Percentiles rank a stretch among this genome's conserved stretches.
phyloP scores from a whole-genome alignment of 2,113 vertebrate species.

The Oreochromis tanganicae region DNA sequence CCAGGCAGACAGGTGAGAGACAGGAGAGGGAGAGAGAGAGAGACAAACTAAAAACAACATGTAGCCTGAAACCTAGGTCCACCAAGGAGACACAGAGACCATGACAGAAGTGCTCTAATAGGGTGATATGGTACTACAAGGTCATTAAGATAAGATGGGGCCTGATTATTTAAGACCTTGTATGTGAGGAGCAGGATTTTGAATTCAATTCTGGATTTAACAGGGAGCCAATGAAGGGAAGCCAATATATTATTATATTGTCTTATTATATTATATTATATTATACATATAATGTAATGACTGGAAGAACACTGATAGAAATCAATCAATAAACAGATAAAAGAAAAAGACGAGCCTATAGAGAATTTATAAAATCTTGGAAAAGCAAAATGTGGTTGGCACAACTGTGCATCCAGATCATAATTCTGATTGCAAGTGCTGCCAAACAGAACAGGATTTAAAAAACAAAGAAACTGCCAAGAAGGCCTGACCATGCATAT shows the following conservation, averaged over 20 bases:
- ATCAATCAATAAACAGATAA: background rate
- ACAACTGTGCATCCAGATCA: background rate
- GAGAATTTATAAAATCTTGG: background rate
- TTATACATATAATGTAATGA: background rate
- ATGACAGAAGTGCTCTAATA: background rate
- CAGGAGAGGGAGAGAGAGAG: too few species aligned
- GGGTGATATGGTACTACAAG: background rate
- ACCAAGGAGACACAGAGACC: too few species aligned
- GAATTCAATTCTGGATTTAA: background rate
- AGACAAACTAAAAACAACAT: too few species aligned
- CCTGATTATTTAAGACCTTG: background rate
- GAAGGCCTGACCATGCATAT: background rate
- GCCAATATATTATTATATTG: background rate
- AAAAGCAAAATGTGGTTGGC: background rate
- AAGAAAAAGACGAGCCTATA: background rate
- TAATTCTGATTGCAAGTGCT: background rate
- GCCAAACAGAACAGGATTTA: background rate
- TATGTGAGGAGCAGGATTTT: background rate
- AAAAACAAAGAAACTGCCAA: background rate
- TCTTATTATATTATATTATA: background rate
- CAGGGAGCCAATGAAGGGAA: accelerated
- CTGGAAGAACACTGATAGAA: background rate
- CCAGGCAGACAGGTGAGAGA: too few species aligned
- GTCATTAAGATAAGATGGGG: background rate
- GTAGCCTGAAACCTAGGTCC: too few species aligned